Evolutionary conservation across 2,888 invertebrate genomes (phyloP), one percentile per base, ranked within the genome.

Genomic region (Amphiduros pacificus): DNA sequence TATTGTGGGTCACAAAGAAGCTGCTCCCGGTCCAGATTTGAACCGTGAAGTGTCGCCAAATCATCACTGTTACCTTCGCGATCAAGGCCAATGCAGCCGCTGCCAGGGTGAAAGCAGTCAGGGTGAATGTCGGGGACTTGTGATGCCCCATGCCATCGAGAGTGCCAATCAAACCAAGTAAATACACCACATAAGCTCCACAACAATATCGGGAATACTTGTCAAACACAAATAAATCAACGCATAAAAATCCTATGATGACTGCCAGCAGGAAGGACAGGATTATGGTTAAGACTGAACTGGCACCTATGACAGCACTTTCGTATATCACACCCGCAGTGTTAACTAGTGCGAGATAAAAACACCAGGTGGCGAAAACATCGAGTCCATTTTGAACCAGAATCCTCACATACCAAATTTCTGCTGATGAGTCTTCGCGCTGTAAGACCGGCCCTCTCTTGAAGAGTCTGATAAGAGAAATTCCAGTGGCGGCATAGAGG

Each of bases 381-480:
- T 68, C 72, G 6, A 77, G 62, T 1, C 74, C 76, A 60, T 78
- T 78, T n/a, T 75, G 75, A 1, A 76, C 71, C 14, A 77, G 60
- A 17, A 71, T 60, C 48, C 78, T 61, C 14, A 70, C 68, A 29
- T 75, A 58, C 78, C 78, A 78, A 28, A 76, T 68, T 51, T 75
- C 76, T 14, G 53, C 56, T 4, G 60, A 62, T 2, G 69, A 55
- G n/a, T 48, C 58, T 26, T 58, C 58, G 48, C 58, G 26, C 27
- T 51, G 24, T 9, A 58, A 51, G n/a, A 58, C 50, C 20, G 6
- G 32, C 9, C 58, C 58, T 5, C 58, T 20, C 2, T 32, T 51
- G 52, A 71, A 55, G 11, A 77, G 54, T 2, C 63, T 55, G 32
- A 64, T 40, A 40, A 71, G 73, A 4, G 68, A 65, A 24, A 71